Evolutionary conservation across 2,113 vertebrate genomes (phyloP).

Genomic region (Gadus chalcogrammus): DNA sequence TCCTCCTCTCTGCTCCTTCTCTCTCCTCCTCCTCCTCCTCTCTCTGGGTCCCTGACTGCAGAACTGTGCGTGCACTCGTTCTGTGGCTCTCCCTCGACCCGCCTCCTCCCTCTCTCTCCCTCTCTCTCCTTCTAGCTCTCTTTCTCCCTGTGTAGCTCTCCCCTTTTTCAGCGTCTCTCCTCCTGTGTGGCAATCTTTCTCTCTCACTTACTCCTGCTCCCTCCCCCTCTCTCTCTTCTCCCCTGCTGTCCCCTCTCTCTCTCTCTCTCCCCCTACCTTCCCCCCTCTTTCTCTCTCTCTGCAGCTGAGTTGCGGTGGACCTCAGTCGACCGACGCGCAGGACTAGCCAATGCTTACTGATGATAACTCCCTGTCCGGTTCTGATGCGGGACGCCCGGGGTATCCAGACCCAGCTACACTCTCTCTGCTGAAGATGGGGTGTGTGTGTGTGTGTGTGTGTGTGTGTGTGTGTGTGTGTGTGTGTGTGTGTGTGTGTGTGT

Average conservation of each 20-base stretch:
- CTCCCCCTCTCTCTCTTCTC: background rate
- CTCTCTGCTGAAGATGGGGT: background rate
- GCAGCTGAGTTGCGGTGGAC: conserved; percentile 25
- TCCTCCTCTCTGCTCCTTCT: conserved; percentile 62
- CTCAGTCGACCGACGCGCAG: conserved; percentile 2
- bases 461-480: background rate
- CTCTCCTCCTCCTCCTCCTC: conserved; percentile 41
- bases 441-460: background rate
- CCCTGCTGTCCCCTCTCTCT: background rate
- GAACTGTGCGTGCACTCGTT: conserved; percentile 4
- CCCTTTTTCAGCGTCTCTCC: no score
- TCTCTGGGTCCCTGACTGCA: conserved; percentile 37
- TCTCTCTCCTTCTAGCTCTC: background rate
- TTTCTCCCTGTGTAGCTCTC: no score
- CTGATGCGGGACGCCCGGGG: conserved; percentile 55
- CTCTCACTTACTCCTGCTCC: no score
- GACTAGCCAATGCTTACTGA: conserved; percentile 12
- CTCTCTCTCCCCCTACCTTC: background rate
- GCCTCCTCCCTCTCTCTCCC: background rate
- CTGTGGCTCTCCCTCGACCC: background rate
- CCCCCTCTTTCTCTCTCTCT: background rate
- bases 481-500: no score
- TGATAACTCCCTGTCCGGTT: conserved; percentile 32
- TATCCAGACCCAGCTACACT: conserved; percentile 35
- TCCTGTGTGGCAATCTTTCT: no score